Evolutionary conservation across 2,113 vertebrate species (phyloP).

Genomic region (Nibea albiflora): DNA sequence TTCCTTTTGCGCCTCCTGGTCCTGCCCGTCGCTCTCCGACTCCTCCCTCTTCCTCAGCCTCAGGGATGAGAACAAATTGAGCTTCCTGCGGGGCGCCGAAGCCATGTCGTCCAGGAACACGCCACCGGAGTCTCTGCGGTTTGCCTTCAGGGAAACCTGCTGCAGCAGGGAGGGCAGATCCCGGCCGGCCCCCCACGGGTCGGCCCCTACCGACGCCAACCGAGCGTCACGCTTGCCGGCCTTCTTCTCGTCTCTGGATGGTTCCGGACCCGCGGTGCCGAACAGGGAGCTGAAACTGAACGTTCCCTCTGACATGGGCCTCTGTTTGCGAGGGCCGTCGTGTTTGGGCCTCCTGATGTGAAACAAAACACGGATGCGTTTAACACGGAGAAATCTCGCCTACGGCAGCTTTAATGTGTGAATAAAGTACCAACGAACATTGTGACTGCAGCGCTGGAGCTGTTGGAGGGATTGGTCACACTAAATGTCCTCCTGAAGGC

Average conservation of each 20-base stretch:
- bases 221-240: neutral
- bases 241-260: conserved; percentile 1
- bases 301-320: conserved; percentile 78
- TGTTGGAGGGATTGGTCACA: conserved; percentile 40
- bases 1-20: conserved; percentile 70
- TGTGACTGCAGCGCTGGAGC: conserved; percentile 55
- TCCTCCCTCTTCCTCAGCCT: conserved; percentile 74
- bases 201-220: conserved; percentile 10
- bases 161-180: conserved; percentile 79
- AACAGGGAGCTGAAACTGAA: conserved; percentile 64
- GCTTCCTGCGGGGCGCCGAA: conserved; percentile 56
- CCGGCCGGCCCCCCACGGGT: conserved; percentile 53
- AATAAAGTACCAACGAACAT: conserved; percentile 57
- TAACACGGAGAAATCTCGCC: neutral
- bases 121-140: conserved; percentile 46
- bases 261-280: neutral
- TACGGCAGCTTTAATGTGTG: neutral
- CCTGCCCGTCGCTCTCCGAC: conserved; percentile 14
- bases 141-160: conserved; percentile 71
- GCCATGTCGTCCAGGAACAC: conserved; percentile 63
- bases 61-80: conserved; percentile 83
- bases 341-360: conserved; percentile 59
- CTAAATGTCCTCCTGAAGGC: conserved; percentile 79
- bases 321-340: conserved; percentile 36
- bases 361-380: neutral